Percentiles rank a stretch among this genome's conserved stretches.
phyloP scores from a whole-genome alignment of 2,888 invertebrate species.

The Caprella mutica region DNA sequence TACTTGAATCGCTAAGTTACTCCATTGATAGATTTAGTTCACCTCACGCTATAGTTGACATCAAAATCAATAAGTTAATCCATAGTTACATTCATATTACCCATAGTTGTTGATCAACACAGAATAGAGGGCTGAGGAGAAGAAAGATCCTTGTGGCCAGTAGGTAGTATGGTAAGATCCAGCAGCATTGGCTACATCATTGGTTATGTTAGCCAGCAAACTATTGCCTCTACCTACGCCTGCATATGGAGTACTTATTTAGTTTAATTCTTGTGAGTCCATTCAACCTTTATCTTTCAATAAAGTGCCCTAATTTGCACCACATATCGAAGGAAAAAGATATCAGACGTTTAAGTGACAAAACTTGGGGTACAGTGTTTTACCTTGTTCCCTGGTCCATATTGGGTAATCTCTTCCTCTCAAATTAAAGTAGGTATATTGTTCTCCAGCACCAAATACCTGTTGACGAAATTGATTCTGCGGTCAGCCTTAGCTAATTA shows the following conservation, averaged over 20 bases:
- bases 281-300: too few species aligned
- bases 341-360: too few species aligned
- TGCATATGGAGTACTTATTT: too few species aligned
- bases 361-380: not conserved
- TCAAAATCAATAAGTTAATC: too few species aligned
- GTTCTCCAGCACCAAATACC: conserved; percentile 36
- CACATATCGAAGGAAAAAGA: too few species aligned
- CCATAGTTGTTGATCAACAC: conserved; percentile 14
- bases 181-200: conserved; percentile 31
- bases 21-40: too few species aligned
- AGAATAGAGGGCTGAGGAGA: conserved; percentile 34
- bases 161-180: conserved; percentile 36
- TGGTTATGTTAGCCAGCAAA: conserved; percentile 8
- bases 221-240: not conserved
- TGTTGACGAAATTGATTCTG: too few species aligned
- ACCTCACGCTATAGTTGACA: too few species aligned
- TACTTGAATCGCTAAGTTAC: too few species aligned
- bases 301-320: too few species aligned
- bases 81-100: conserved; percentile 13
- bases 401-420: conserved; percentile 36
- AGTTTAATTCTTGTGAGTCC: too few species aligned
- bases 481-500: too few species aligned
- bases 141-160: conserved; percentile 35
- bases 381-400: conserved; percentile 37
- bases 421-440: conserved; percentile 36